Evolutionary conservation across 2,888 invertebrate genomes (phyloP).

Genomic region (Eupsilia transversa): DNA sequence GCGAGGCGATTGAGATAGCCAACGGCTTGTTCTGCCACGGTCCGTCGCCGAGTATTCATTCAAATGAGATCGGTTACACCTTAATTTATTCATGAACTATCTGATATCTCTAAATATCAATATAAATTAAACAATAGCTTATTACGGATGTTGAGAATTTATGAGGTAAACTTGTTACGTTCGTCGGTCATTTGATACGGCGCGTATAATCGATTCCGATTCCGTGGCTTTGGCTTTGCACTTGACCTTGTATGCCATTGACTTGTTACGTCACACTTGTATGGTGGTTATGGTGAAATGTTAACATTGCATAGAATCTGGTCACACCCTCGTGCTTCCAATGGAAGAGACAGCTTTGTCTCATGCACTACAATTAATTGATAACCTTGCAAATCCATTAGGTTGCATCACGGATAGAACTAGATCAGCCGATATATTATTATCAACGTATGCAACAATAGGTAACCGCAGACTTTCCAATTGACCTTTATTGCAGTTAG

Average conservation of each 20-base stretch:
- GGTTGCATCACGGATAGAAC: constrained; percentile 64
- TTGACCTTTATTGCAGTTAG: constrained; percentile 83
- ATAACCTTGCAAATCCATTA: constrained; percentile 65
- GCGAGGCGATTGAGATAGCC: constrained; percentile 75
- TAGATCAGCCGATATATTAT: constrained; percentile 63
- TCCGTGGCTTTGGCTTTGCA: constrained; percentile 71
- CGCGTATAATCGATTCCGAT: constrained; percentile 77
- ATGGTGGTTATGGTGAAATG: constrained; percentile 21
- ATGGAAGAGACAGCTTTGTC: constrained; percentile 4
- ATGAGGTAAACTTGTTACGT: constrained; percentile 61
- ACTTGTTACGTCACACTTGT: constrained; percentile 72
- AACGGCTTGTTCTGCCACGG: constrained; percentile 70
- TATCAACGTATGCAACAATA: constrained; percentile 68
- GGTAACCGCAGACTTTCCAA: constrained; percentile 69
- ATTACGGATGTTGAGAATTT: constrained; percentile 59
- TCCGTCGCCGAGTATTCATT: constrained; percentile 64
- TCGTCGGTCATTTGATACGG: constrained; percentile 67
- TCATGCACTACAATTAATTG: constrained; percentile 32
- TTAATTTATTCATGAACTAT: constrained; percentile 69
- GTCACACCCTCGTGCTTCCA: not conserved
- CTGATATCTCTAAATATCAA: constrained; percentile 59
- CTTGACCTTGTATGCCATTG: constrained; percentile 78
- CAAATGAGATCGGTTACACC: constrained; percentile 66
- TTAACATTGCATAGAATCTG: constrained; percentile 44
- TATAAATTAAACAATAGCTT: constrained; percentile 62